Evolutionary conservation across 1,140 invertebrate genomes (phyloP).

Genomic region (Formica selysi): DNA sequence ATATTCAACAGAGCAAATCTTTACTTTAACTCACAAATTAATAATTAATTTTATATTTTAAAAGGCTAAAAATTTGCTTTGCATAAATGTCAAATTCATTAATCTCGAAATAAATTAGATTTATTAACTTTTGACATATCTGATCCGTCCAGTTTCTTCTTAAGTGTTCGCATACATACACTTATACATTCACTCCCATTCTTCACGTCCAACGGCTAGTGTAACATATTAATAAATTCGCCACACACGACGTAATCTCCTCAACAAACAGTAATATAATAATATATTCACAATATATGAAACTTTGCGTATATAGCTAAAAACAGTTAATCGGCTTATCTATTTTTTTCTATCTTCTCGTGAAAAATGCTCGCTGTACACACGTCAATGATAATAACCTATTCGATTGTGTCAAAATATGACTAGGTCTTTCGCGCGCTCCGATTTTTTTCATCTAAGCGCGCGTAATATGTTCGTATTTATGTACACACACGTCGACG

Average conservation of each 20-base stretch:
- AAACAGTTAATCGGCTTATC: constrained; percentile 50
- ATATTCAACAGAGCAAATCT: no score
- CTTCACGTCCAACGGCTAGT: constrained; percentile 3
- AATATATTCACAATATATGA: constrained; percentile 55
- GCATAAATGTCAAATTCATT: no score
- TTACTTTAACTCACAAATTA: no score
- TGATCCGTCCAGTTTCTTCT: no score
- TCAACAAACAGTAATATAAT: constrained; percentile 49
- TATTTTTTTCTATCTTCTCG: constrained; percentile 36
- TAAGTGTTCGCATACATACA: background rate
- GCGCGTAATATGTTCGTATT: constrained; percentile 58
- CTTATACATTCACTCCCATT: background rate
- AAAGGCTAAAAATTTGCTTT: no score
- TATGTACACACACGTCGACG: constrained; percentile 56
- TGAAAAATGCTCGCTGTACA: constrained; percentile 76
- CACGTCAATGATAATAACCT: constrained; percentile 69
- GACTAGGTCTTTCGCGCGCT: constrained; percentile 76
- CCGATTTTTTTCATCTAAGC: constrained; percentile 27
- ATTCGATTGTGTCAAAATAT: constrained; percentile 81
- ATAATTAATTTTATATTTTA: no score
- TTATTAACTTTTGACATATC: no score
- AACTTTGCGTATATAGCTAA: constrained; percentile 59
- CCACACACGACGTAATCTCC: constrained; percentile 38
- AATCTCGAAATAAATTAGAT: no score
- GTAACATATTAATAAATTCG: constrained; percentile 68